Evolutionary conservation across 2,888 invertebrate species (phyloP), one percentile per base, ranked within the genome.

Genomic region (Eupeodes latifasciatus): DNA sequence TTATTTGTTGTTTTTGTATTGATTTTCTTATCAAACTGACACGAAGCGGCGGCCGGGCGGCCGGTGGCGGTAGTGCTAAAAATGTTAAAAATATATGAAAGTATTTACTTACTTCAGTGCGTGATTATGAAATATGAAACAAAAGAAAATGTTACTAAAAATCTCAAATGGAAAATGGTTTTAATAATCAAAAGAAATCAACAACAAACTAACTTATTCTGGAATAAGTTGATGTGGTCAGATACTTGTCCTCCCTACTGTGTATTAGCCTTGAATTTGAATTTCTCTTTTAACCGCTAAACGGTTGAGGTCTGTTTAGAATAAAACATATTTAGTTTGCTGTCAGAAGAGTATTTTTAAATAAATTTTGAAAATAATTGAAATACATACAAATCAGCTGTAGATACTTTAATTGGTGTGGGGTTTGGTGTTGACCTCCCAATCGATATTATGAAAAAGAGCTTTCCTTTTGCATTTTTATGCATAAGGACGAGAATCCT

Each of bases 11-110:
- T 47, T 47, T 55, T 59, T 11, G 55, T 81, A 77, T 72, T 66
- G 71, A 77, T 69, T 81, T 77, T 83, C 71, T 80, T 83, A 83
- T 87, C 78, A 87, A 71, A 69, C 16, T 5, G 19, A 12, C n/a
- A 16, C 64, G 16, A 44, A 5, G 66, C 47, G 66, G 27, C 12
- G 7, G 6, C 4, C 7, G 44, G 4, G n/a, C n/a, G n/a, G n/a
- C n/a, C 5, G 62, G 6, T 9, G 47, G 36, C 14, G 34, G 53
- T 59, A 14, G 69, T 49, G 44, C 51, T 77, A 49, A 40, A 55
- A n/a, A 14, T 36, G 19, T 40, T 40, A 9, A 40, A 40, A 27
- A 27, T 27, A 27, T 27, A 51, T 64, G 14, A 47, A 71, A 55
- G 62, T 53, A 27, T 27, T 27, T 27, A 27, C 2, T 27, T 27